Evolutionary conservation across 1,140 invertebrate species (phyloP).

Genomic region (Caenorhabditis brenneri): DNA sequence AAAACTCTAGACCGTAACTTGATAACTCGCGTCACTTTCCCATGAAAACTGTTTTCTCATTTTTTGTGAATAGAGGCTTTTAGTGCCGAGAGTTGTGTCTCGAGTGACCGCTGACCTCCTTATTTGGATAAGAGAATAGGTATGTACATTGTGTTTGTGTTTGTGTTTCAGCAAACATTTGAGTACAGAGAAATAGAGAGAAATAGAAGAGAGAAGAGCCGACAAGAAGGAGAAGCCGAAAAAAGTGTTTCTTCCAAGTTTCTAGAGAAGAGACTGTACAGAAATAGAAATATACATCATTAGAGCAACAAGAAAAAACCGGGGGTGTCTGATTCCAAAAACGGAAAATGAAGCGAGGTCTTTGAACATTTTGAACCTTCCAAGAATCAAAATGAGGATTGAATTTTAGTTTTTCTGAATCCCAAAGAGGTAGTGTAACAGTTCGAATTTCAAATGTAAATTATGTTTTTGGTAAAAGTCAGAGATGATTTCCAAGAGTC

Average conservation of each 20-base stretch:
- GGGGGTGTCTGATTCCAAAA: not conserved
- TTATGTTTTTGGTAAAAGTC: no score
- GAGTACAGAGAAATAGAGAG: not conserved
- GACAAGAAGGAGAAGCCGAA: conserved; percentile 19
- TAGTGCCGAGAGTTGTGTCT: not conserved
- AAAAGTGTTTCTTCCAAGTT: conserved; percentile 39
- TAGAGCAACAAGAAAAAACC: not conserved
- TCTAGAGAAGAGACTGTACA: not conserved
- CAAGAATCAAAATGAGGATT: not conserved
- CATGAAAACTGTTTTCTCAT: no score
- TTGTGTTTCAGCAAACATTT: conserved; percentile 38
- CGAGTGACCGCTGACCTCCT: conserved; percentile 31
- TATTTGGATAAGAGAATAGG: conserved; percentile 30
- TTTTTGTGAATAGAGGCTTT: no score
- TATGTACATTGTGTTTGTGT: conserved; percentile 43
- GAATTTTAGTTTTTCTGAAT: no score
- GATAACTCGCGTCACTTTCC: no score
- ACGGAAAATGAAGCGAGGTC: not conserved
- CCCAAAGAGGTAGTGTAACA: no score
- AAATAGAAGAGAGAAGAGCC: not conserved
- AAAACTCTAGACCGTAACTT: no score
- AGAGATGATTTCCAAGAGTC: no score
- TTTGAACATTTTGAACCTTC: conserved; percentile 27
- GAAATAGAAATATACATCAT: conserved; percentile 27
- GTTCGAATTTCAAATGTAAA: no score